phyloP scores from a whole-genome alignment of 2,113 vertebrate genomes.

The Psittacula cyanocephala region DNA sequence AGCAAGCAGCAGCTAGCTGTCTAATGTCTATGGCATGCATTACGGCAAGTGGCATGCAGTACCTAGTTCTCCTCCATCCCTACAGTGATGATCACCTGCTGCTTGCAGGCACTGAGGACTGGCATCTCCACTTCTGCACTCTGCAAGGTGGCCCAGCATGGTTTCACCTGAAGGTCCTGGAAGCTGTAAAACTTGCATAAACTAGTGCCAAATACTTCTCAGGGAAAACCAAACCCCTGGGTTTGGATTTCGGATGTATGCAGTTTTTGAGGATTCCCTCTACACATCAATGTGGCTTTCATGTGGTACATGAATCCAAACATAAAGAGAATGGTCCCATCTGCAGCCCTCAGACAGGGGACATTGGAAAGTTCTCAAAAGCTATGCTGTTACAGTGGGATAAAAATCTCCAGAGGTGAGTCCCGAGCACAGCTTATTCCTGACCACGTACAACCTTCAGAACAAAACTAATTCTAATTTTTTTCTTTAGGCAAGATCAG shows the following conservation, averaged over 20 bases:
- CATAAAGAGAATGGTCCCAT: neutral
- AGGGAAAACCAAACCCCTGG: neutral
- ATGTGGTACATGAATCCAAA: neutral
- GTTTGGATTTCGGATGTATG: neutral
- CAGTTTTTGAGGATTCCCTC: neutral
- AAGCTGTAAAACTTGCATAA: neutral
- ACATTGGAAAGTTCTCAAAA: neutral
- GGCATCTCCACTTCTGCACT: neutral
- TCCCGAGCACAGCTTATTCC: neutral
- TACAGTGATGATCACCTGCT: neutral
- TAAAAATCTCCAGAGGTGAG: neutral
- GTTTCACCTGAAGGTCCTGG: neutral
- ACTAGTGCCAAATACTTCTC: neutral
- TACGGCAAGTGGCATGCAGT: rapidly evolving
- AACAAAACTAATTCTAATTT: neutral
- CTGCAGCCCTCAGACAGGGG: neutral
- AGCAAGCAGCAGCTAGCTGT: neutral
- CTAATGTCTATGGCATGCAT: neutral
- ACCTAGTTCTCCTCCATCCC: neutral
- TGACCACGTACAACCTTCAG: neutral
- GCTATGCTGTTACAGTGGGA: neutral
- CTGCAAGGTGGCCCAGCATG: neutral
- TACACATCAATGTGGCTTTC: neutral
- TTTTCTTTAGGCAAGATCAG: neutral
- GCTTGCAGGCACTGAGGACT: neutral